Percentiles rank a stretch among this genome's conserved stretches.
Conservation (phyloP, 2,113 vertebrate species). For the Anolis sagrei region DNA sequence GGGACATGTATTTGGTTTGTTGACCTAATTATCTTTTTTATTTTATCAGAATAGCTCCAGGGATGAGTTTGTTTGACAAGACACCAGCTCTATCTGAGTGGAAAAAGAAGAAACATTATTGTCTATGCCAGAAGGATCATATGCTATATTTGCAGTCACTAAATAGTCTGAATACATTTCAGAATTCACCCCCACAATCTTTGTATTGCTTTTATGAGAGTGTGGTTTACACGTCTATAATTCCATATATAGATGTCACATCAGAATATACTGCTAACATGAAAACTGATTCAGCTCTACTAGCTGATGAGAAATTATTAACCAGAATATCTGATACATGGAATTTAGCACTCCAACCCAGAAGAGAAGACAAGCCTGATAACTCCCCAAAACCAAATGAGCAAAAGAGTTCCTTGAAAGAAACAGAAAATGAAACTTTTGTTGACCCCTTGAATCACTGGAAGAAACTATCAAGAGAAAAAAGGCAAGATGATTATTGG, state of each 20-base stretch:
- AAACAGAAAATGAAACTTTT: slow-evolving; percentile 13
- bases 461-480: slow-evolving; percentile 44
- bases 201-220: slow-evolving; percentile 71
- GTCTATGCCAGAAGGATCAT: slow-evolving; percentile 66
- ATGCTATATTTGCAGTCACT: slow-evolving; percentile 24
- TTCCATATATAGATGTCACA: slow-evolving; percentile 79
- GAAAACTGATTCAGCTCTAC: slow-evolving; percentile 34
- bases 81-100: slow-evolving; percentile 46
- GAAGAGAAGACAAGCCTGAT: slow-evolving; percentile 21
- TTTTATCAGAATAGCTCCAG: slow-evolving; percentile 76
- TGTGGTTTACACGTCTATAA: slow-evolving; percentile 78
- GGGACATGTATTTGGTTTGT: background rate
- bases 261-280: slow-evolving; percentile 73
- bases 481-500: slow-evolving; percentile 46
- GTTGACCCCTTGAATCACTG: slow-evolving; percentile 30
- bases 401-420: background rate
- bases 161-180: slow-evolving; percentile 41
- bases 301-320: slow-evolving; percentile 20
- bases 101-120: slow-evolving; percentile 58
- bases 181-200: slow-evolving; percentile 37
- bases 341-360: slow-evolving; percentile 49
- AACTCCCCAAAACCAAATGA: slow-evolving; percentile 11
- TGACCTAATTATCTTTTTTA: slow-evolving; percentile 50
- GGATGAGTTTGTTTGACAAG: slow-evolving; percentile 83
- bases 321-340: slow-evolving; percentile 41